A percentile compares a stretch with the other conserved stretches of the same genome.
phyloP scores from a whole-genome alignment of 2,113 vertebrate species.

The Cisticola juncidis region DNA sequence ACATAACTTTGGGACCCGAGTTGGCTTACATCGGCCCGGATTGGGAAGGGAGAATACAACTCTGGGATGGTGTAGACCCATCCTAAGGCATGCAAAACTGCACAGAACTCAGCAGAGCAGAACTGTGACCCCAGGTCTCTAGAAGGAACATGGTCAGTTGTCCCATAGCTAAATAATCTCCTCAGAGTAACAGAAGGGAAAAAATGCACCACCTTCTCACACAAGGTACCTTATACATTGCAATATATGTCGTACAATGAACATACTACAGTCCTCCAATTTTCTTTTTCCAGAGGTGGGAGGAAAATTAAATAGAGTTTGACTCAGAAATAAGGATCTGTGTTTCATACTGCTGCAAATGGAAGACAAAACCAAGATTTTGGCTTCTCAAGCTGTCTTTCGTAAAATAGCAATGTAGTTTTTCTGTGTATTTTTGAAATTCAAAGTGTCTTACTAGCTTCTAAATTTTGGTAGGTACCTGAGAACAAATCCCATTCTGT shows the following conservation, averaged over 20 bases:
- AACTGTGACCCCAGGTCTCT: neutral
- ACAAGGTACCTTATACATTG: neutral
- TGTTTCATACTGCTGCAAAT: neutral
- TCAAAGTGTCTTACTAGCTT: neutral
- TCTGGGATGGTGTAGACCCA: rapidly evolving
- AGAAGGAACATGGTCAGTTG: neutral
- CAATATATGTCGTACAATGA: neutral
- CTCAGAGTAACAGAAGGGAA: neutral
- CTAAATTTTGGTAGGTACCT: neutral
- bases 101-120: neutral
- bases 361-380: neutral
- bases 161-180: neutral
- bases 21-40: neutral
- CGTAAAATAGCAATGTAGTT: neutral
- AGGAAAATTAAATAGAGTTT: neutral
- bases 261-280: neutral
- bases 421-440: neutral
- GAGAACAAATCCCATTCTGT: neutral
- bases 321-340: neutral
- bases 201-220: neutral
- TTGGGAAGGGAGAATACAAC: neutral
- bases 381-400: neutral
- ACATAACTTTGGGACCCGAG: neutral
- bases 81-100: neutral
- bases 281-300: neutral